phyloP scores from a whole-genome alignment of 2,113 vertebrate genomes.

The Gallinago jamesoni region DNA sequence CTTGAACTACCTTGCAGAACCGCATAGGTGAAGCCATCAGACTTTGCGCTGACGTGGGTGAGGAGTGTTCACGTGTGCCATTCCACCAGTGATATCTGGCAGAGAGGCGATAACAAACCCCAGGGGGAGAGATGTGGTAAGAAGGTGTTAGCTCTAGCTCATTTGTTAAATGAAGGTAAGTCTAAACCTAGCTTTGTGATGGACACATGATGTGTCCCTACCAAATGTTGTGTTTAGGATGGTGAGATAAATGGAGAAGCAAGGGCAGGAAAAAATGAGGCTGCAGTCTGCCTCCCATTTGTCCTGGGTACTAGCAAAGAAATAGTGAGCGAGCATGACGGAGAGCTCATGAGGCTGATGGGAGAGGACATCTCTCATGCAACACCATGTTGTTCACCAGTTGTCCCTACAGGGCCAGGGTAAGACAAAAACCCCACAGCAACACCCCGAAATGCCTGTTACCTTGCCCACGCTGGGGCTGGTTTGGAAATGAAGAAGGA shows the following conservation, averaged over 20 bases:
- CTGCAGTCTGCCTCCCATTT: neutral
- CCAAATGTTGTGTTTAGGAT: neutral
- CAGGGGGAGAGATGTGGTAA: neutral
- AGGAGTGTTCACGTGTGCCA: neutral
- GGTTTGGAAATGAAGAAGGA: accelerated
- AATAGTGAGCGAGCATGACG: accelerated
- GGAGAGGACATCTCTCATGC: accelerated
- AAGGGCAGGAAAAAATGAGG: neutral
- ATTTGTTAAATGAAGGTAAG: neutral
- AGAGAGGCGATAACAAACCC: neutral
- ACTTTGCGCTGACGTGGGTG: neutral
- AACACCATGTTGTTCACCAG: accelerated
- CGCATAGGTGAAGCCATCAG: neutral
- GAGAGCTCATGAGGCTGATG: accelerated
- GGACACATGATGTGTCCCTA: neutral
- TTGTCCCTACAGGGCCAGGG: too few relatives aligned
- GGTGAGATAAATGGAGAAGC: neutral
- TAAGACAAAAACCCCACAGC: neutral
- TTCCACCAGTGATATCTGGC: neutral
- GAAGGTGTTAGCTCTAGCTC: neutral
- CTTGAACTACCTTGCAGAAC: neutral
- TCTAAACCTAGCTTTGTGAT: neutral
- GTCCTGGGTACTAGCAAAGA: neutral
- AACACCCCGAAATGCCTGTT: accelerated
- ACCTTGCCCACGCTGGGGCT: accelerated